Evolutionary conservation across 1,140 invertebrate genomes (phyloP).

Genomic region (Drosophila hydei): DNA sequence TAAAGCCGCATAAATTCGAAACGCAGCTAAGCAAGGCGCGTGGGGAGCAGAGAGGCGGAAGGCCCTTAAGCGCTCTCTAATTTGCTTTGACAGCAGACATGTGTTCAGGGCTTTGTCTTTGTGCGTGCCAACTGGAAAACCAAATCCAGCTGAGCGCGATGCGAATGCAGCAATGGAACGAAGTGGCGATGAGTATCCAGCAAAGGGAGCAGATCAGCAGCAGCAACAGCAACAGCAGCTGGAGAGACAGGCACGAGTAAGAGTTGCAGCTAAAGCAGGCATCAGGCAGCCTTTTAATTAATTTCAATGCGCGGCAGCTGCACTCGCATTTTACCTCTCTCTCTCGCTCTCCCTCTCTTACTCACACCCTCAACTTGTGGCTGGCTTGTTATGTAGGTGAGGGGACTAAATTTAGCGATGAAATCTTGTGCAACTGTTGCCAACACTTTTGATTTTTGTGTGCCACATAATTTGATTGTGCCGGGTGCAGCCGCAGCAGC

Average conservation of each 20-base stretch:
- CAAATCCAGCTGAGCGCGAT: slow-evolving; percentile 64
- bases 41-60: no score
- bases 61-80: slow-evolving; percentile 61
- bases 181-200: slow-evolving; percentile 15
- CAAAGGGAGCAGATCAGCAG: not conserved
- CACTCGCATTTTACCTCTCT: slow-evolving; percentile 50
- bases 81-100: slow-evolving; percentile 76
- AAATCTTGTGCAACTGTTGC: slow-evolving; percentile 50
- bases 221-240: not conserved
- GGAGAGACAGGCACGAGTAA: not conserved
- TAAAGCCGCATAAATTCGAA: slow-evolving; percentile 58
- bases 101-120: slow-evolving; percentile 72
- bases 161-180: slow-evolving; percentile 27
- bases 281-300: slow-evolving; percentile 70
- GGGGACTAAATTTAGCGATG: slow-evolving; percentile 33
- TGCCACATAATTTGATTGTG: slow-evolving; percentile 52
- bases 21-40: not conserved
- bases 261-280: slow-evolving; percentile 1
- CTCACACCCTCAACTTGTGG: not conserved
- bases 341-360: not conserved
- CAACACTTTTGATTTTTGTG: slow-evolving; percentile 37
- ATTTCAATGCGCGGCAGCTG: slow-evolving; percentile 62
- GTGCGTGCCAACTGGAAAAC: slow-evolving; percentile 67
- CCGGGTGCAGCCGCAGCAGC: slow-evolving; percentile 31
- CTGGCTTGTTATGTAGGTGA: slow-evolving; percentile 12